Evolutionary conservation across 2,888 invertebrate genomes (phyloP).

Genomic region (Andrena minutula): DNA sequence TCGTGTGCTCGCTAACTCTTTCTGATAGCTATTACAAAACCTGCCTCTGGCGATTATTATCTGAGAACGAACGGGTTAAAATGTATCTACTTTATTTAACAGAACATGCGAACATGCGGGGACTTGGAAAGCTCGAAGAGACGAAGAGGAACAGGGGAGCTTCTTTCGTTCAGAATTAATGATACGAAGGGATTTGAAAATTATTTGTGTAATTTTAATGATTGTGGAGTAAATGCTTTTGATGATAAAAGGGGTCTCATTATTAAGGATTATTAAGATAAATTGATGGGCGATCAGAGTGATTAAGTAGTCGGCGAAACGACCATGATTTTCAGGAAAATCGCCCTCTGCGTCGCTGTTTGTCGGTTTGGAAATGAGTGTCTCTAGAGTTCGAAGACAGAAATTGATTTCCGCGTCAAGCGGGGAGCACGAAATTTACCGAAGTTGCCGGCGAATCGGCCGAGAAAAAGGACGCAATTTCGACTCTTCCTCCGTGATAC

Average conservation of each 20-base stretch:
- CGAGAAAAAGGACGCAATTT: slow-evolving; percentile 30
- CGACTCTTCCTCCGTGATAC: slow-evolving; percentile 9
- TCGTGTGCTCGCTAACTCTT: slow-evolving; percentile 1
- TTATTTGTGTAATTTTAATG: too few relatives aligned
- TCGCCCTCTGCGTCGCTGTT: slow-evolving; percentile 19
- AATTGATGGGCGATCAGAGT: neutral
- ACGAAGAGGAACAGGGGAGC: too few relatives aligned
- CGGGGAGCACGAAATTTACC: slow-evolving; percentile 15
- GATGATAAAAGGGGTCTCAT: too few relatives aligned
- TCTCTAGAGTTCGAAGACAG: neutral
- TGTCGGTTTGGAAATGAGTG: slow-evolving; percentile 32
- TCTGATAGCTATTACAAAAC: neutral
- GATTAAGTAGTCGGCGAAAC: slow-evolving; percentile 15
- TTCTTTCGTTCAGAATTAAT: too few relatives aligned
- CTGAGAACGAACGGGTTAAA: too few relatives aligned
- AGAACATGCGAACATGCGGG: too few relatives aligned
- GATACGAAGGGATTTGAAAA: too few relatives aligned
- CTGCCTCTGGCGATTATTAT: too few relatives aligned
- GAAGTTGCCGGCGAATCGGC: neutral
- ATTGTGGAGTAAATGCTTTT: too few relatives aligned
- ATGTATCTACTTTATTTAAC: too few relatives aligned
- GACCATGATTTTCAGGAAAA: slow-evolving; percentile 23
- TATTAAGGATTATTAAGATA: neutral
- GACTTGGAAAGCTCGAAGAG: too few relatives aligned
- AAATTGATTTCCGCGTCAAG: slow-evolving; percentile 39